These are phyloP conservation scores for Phyllotreta striolata DNA, from an alignment of 2,888 invertebrate species.

Conservation along the genomic window DNA sequence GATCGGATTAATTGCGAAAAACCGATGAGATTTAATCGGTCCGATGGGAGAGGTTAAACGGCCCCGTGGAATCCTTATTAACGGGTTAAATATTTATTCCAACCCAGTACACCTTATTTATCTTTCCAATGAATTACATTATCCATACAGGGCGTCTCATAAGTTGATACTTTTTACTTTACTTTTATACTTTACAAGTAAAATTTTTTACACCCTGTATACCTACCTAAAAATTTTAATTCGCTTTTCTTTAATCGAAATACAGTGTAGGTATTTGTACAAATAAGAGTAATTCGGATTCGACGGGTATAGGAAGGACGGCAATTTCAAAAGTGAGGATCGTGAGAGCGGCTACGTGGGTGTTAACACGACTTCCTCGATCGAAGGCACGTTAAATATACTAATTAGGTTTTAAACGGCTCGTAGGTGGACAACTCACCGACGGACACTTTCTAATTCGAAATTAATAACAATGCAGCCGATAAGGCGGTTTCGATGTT, in stretches of 20 bases:
- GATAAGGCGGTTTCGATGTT: neutral
- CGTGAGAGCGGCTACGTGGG: conserved; percentile 32
- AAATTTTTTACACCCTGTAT: too few species aligned
- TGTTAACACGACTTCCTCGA: conserved; percentile 39
- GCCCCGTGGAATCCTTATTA: conserved; percentile 24
- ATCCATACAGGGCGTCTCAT: too few species aligned
- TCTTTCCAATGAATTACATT: too few species aligned
- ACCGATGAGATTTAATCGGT: conserved; percentile 28
- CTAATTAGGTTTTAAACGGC: conserved; percentile 38
- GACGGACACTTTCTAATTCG: conserved; percentile 40
- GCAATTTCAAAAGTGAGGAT: conserved; percentile 9
- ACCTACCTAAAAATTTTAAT: too few species aligned
- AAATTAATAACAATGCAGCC: conserved; percentile 31
- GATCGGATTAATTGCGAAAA: conserved; percentile 39
- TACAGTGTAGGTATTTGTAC: too few species aligned
- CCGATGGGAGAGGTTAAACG: conserved; percentile 25
- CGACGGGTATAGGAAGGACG: conserved; percentile 16
- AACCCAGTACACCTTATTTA: neutral
- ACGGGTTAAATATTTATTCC: conserved; percentile 21
- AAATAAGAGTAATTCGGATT: conserved; percentile 17
- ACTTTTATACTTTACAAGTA: too few species aligned
- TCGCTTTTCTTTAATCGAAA: too few species aligned
- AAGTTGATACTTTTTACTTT: too few species aligned
- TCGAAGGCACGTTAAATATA: conserved; percentile 38
- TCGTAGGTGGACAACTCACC: conserved; percentile 40